Percentiles rank a stretch among this genome's conserved stretches.
Evolutionary conservation across 2,888 invertebrate genomes (phyloP).

Genomic region (Plebejus anna): DNA sequence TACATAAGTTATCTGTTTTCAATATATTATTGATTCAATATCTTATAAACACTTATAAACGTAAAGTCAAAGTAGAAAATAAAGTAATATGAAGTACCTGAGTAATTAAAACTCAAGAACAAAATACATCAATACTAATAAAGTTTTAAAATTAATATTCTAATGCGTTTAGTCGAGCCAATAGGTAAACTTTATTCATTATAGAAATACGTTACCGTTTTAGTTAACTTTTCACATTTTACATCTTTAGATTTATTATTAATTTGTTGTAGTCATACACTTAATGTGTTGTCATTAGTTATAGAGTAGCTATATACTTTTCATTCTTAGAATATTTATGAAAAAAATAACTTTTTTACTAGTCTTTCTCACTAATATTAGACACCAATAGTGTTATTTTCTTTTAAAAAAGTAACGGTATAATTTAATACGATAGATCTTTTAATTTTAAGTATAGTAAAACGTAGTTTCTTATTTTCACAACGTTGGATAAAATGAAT

Average conservation of each 20-base stretch:
- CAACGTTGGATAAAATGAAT: background rate
- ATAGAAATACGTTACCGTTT: background rate
- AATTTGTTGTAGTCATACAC: conserved; percentile 9
- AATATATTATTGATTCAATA: background rate
- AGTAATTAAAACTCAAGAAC: background rate
- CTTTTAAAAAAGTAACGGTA: background rate
- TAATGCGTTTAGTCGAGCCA: background rate
- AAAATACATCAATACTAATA: background rate
- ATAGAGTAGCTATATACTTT: background rate
- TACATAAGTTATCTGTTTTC: background rate
- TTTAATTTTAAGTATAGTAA: background rate
- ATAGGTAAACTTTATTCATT: background rate
- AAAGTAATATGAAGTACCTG: background rate
- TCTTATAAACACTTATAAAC: background rate
- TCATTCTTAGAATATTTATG: background rate
- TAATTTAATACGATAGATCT: conserved; percentile 5
- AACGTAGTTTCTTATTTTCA: conserved; percentile 6
- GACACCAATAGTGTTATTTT: conserved; percentile 1
- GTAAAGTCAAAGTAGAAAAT: background rate
- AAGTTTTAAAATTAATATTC: background rate
- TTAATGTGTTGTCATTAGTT: background rate
- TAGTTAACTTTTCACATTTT: background rate
- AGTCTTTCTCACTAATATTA: conserved; percentile 8
- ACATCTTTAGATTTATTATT: background rate
- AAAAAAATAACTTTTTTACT: background rate